Evolutionary conservation across 2,797 vertebrate genomes (phyloP).

Genomic region (Coregonus sp.): DNA sequence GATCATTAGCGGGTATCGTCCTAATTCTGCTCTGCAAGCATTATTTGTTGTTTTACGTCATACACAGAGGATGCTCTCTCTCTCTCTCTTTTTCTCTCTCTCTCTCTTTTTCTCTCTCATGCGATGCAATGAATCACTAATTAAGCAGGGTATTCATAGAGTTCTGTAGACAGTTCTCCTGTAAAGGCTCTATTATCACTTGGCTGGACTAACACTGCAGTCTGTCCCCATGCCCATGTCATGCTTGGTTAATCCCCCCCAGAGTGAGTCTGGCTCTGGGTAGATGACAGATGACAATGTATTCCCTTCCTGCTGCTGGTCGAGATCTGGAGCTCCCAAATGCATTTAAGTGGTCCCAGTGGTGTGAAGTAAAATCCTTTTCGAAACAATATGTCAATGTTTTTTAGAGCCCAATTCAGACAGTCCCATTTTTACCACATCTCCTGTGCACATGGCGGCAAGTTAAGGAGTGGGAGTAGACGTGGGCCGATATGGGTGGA

Average conservation of each 20-base stretch:
- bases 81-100: not conserved
- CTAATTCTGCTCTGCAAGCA: too few relatives aligned
- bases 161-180: not conserved
- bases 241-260: not conserved
- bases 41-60: too few relatives aligned
- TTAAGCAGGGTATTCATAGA: not conserved
- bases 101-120: not conserved
- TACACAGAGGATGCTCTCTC: too few relatives aligned
- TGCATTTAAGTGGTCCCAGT: not conserved
- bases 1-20: too few relatives aligned
- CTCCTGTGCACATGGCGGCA: too few relatives aligned
- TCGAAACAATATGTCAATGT: too few relatives aligned
- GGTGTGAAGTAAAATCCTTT: too few relatives aligned
- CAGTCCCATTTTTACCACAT: too few relatives aligned
- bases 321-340: not conserved
- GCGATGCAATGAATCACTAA: not conserved
- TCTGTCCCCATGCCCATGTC: not conserved
- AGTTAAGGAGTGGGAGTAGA: too few relatives aligned
- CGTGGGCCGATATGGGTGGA: too few relatives aligned
- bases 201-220: not conserved
- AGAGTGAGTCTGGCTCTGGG: not conserved
- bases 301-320: not conserved
- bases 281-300: not conserved
- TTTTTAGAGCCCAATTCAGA: too few relatives aligned
- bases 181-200: not conserved